Conservation (phyloP, 2,888 invertebrate species). For the Nineta flava region DNA sequence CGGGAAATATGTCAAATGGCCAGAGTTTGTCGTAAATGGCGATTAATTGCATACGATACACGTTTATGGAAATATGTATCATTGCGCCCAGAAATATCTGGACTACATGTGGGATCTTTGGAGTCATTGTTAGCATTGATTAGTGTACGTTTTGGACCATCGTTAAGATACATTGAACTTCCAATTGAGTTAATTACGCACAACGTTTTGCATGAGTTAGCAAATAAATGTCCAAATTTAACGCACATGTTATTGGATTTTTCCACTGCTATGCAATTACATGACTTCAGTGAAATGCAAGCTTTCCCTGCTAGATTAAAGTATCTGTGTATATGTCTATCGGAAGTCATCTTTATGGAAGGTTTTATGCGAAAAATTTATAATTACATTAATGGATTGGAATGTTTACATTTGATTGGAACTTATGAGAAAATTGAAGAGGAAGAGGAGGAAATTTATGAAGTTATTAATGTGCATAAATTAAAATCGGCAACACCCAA, state of each 20-base stretch:
- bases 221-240: slow-evolving; percentile 88
- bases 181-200: slow-evolving; percentile 94
- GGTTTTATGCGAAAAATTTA: slow-evolving; percentile 99
- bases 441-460: slow-evolving; percentile 98
- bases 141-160: slow-evolving; percentile 74
- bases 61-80: slow-evolving; percentile 92
- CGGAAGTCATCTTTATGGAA: slow-evolving; percentile 99
- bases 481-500: slow-evolving; percentile 97
- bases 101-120: slow-evolving; percentile 76
- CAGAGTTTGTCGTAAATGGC: slow-evolving; percentile 90
- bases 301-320: slow-evolving; percentile 94
- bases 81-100: slow-evolving; percentile 89
- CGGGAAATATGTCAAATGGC: slow-evolving; percentile 90
- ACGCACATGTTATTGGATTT: slow-evolving; percentile 95
- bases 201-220: slow-evolving; percentile 89
- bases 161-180: slow-evolving; percentile 77
- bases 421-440: slow-evolving; percentile 97
- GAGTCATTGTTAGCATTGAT: slow-evolving; percentile 79
- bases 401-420: slow-evolving; percentile 92
- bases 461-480: slow-evolving; percentile 97
- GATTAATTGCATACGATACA: slow-evolving; percentile 88
- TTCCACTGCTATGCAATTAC: slow-evolving; percentile 97
- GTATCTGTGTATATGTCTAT: slow-evolving; percentile 91
- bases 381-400: slow-evolving; percentile 95
- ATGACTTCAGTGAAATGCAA: slow-evolving; percentile 98